Conservation (phyloP, 1,140 invertebrate species). For the Anthonomus grandis region DNA sequence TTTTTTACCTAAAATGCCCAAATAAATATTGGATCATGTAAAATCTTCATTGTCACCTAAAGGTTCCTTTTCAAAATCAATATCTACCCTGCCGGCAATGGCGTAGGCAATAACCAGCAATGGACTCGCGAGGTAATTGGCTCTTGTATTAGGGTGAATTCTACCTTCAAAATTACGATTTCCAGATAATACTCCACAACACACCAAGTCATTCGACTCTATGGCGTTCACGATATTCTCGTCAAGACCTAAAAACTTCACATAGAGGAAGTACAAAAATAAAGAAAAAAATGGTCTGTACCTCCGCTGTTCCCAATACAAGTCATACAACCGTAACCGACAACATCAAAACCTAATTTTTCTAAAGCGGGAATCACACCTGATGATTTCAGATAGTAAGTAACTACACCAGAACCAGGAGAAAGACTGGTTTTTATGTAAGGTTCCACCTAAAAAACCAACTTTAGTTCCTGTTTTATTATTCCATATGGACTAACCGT, state of each 20-base stretch:
- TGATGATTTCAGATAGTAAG: conserved; percentile 84
- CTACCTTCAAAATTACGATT: conserved; percentile 98
- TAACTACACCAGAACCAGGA: conserved; percentile 96
- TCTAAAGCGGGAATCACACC: conserved; percentile 85
- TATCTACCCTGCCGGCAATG: conserved; percentile 88
- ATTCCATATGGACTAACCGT: conserved; percentile 33
- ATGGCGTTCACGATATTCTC: conserved; percentile 89
- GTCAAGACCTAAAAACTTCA: conserved; percentile 54
- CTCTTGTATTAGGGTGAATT: conserved; percentile 92
- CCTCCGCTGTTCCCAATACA: conserved; percentile 97
- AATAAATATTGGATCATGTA: neutral
- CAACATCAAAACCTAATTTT: conserved; percentile 84
- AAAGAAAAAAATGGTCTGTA: neutral
- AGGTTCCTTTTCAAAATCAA: conserved; percentile 81
- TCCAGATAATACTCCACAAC: conserved; percentile 91
- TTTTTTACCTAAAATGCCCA: conserved; percentile 61
- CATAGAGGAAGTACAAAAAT: neutral
- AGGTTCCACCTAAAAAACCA: conserved; percentile 62
- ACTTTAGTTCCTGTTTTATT: neutral
- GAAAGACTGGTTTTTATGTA: conserved; percentile 97
- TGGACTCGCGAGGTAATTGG: conserved; percentile 95
- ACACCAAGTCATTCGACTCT: conserved; percentile 92
- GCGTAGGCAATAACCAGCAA: conserved; percentile 96
- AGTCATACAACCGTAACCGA: conserved; percentile 97
- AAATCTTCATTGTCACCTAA: conserved; percentile 50